Conservation (phyloP, 2,797 vertebrate genomes). For the Anguilla anguilla region DNA sequence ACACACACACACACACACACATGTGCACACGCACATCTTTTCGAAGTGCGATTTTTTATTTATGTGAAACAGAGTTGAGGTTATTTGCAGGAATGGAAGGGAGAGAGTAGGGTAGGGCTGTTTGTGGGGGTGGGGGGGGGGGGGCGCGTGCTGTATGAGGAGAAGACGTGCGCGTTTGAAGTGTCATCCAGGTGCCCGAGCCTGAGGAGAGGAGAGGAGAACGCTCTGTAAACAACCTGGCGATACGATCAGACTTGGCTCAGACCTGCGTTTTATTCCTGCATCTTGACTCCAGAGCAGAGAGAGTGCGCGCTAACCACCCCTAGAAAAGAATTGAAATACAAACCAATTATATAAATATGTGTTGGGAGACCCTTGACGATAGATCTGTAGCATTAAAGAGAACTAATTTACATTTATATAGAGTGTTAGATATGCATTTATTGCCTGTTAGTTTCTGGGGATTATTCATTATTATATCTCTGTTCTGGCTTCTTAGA, state of each 20-base stretch:
- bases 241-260: neutral
- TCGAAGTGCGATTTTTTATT: neutral
- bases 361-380: neutral
- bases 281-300: constrained; percentile 2
- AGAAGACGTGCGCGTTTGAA: neutral
- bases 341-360: neutral
- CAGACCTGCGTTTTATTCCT: neutral
- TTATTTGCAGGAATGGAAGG: neutral
- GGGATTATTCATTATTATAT: constrained; percentile 20
- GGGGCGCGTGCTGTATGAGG: neutral
- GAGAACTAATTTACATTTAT: neutral
- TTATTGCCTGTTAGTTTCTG: constrained; percentile 17
- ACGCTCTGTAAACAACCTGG: neutral
- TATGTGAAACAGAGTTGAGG: neutral
- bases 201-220: neutral
- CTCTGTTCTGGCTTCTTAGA: neutral
- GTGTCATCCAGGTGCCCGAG: neutral
- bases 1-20: neutral
- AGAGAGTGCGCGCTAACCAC: neutral
- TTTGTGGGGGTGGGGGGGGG: neutral
- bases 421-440: constrained; percentile 9
- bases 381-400: neutral
- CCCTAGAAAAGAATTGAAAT: neutral
- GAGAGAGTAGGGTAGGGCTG: neutral
- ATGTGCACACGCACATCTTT: neutral